These are phyloP conservation scores for Acestrorhynchus altus DNA, from an alignment of 2,797 vertebrate species.

Conservation along the genomic window DNA sequence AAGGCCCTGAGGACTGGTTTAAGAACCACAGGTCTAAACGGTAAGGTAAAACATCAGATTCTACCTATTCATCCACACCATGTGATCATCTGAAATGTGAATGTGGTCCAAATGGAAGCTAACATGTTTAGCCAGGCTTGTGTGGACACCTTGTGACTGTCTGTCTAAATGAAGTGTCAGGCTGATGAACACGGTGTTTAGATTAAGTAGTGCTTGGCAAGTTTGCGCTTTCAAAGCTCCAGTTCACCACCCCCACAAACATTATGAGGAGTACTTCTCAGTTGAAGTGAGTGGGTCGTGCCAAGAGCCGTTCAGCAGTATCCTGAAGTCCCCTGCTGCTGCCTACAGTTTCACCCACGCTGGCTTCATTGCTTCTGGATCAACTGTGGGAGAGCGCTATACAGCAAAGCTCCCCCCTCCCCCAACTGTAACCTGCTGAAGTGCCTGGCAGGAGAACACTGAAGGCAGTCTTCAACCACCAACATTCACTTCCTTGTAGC, in stretches of 20 bases:
- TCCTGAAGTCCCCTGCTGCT: background rate
- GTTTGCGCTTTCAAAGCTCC: constrained; percentile 36
- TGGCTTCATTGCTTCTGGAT: constrained; percentile 17
- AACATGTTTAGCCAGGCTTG: background rate
- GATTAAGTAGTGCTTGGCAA: constrained; percentile 31
- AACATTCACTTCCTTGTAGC: constrained; percentile 52
- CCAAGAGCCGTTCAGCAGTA: constrained; percentile 29
- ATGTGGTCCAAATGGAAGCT: constrained; percentile 25
- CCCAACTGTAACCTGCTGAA: constrained; percentile 46
- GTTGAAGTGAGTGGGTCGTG: constrained; percentile 22
- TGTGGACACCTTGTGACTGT: background rate
- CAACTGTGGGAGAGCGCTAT: constrained; percentile 38
- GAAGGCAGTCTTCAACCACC: constrained; percentile 45
- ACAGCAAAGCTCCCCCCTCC: constrained; percentile 40
- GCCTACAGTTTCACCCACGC: constrained; percentile 19
- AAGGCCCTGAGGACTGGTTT: too few species aligned
- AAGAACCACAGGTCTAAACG: too few species aligned
- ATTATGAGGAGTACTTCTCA: constrained; percentile 1
- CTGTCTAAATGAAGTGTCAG: constrained; percentile 31
- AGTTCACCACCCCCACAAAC: constrained; percentile 39
- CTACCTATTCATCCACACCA: constrained; percentile 3
- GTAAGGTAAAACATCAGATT: background rate
- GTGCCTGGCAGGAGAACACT: constrained; percentile 46
- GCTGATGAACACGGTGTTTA: background rate
- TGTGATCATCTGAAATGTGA: constrained; percentile 19